Evolutionary conservation across 2,113 vertebrate species (phyloP).

Genomic region (Phalacrocorax brasilianus): DNA sequence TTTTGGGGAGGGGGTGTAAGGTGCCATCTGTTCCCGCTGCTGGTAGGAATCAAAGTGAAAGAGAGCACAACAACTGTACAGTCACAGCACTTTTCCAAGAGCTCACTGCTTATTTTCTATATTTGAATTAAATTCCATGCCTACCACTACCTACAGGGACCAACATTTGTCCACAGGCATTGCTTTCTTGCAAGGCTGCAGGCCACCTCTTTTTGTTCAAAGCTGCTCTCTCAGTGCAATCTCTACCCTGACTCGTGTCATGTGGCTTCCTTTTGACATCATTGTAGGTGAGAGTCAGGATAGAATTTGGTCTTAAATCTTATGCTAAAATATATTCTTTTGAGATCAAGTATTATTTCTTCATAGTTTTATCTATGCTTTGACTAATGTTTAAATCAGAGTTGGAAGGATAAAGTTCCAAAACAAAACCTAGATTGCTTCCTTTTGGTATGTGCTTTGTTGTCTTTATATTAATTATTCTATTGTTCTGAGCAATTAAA

Average conservation of each 20-base stretch:
- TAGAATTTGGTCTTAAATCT: background rate
- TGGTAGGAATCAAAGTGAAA: background rate
- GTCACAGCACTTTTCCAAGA: background rate
- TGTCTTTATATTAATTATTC: background rate
- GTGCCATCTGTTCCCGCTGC: constrained; percentile 38
- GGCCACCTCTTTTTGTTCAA: constrained; percentile 4
- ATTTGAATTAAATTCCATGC: constrained; percentile 22
- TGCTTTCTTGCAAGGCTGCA: background rate
- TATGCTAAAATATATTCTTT: background rate
- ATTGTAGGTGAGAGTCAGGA: background rate
- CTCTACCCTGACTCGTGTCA: background rate
- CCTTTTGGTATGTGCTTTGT: background rate
- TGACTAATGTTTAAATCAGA: background rate
- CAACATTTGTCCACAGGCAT: background rate
- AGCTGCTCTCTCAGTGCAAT: background rate
- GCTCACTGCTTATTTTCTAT: background rate
- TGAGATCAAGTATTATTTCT: background rate
- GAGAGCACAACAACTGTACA: background rate
- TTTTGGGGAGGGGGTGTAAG: constrained; percentile 13
- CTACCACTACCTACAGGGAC: background rate
- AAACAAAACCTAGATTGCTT: background rate
- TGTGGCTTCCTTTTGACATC: background rate
- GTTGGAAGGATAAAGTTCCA: background rate
- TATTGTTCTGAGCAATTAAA: background rate
- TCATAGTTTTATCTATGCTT: background rate